Evolutionary conservation across 2,888 invertebrate genomes (phyloP), one percentile per base, ranked within the genome.

Genomic region (Chrysolina oricalcia): DNA sequence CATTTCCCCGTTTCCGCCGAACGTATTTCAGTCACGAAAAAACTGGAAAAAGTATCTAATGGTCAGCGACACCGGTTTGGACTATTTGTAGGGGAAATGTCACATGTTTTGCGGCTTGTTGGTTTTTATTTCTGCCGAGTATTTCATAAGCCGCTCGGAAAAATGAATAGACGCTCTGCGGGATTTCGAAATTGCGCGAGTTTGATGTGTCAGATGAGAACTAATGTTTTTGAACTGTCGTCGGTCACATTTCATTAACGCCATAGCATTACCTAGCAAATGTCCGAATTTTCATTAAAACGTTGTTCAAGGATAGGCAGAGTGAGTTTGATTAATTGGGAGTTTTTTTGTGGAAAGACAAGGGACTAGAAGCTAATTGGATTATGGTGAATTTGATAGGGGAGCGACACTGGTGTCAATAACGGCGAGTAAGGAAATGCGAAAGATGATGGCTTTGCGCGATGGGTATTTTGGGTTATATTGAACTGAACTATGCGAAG

Each of bases 1-100:
- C 77, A 79, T 79, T 77, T 76, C 53, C 74, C 74, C 21, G 72
- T 69, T 77, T 79, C 77, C 79, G 76, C 50, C 68, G 56, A 70
- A 71, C 68, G 70, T 77, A 75, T 75, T 72, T 65, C 73, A 70
- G 72, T 72, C 71, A 75, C 73, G 74, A 70, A 78, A 73, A 75
- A 75, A 73, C 68, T 72, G 75, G 65, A 66, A 75, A 72, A 70
- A 75, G 48, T 69, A 64, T 65, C 73, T 78, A 77, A 78, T 77
- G 78, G 77, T 63, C 70, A 64, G 65, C 72, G 78, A 78, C 74
- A 78, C 74, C 75, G 70, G 66, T 70, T 70, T 69, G 66, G 70
- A 73, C 73, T 56, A 71, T 72, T 72, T 70, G 65, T 72, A 72
- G 75, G 73, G 75, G 73, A 73, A 78, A 73, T 78, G 77, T 78